Base-by-base conservation (phyloP, 2,888 invertebrate species). In the Lithophane leautieri region DNA sequence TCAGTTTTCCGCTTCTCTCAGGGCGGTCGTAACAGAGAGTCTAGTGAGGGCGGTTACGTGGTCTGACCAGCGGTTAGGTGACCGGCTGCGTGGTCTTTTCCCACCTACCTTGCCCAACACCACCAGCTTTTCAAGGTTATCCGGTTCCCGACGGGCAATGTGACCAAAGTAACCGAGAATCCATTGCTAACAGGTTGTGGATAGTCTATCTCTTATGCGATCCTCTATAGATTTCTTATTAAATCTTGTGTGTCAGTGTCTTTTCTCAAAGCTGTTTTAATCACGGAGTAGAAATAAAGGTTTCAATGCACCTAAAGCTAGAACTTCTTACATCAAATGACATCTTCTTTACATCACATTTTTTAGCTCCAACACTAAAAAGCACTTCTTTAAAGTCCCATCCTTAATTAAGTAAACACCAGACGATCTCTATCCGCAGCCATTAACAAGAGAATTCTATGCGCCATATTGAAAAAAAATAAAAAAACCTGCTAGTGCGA, bases 401-500 rank as follows among this genome's bases (percentile, higher is more conserved):
- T 68, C 68, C 62, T 72, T 87, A 87, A 75, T 80, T 86, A 82
- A 78, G 78, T 85, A 58, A 85, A 54, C 63, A 68, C 70, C 78
- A 82, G 70, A 70, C 82, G 9, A 61, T 67, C 34, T 75, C 70
- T 76, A 82, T 22, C 67, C 70, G 42, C 63, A 70, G 47, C 76
- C 62, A 85, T 85, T 81, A 72, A 74, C 81, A 58, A 62, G 66
- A 56, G 74, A 81, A 86, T 88, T 88, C 81, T 83, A 86, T 81
- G 84, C 84, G 77, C 34, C 74, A 81, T 81, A 88, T 86, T 88
- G 84, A 86, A 86, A 88, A 83, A 83, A 80, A 84, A 79, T 85
- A 84, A 79, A 82, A 84, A 69, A 75, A 60, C 73, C 60, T 73
- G 65, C 80, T 71, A 78, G 78, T 80, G 67, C 76, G 74, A 83